Conservation (phyloP, 2,797 vertebrate genomes). For the Spinibarbus caldwelli region DNA sequence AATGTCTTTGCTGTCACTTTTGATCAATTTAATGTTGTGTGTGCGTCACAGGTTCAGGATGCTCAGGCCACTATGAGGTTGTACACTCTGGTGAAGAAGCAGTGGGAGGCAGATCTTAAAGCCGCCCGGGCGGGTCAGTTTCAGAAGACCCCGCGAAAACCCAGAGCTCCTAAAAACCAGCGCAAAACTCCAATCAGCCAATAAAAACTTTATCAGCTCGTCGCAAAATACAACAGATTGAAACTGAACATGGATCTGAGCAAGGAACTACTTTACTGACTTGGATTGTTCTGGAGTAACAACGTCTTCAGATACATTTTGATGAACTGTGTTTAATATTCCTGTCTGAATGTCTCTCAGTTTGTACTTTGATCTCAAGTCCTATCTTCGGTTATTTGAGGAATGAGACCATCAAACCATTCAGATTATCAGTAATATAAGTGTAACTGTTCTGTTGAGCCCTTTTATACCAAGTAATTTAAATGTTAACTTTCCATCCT, state of each 20-base stretch:
- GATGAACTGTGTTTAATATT: not conserved
- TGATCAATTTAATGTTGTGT: not conserved
- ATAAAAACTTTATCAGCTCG: not conserved
- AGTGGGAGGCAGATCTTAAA: slow-evolving; percentile 86
- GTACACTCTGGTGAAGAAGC: slow-evolving; percentile 86
- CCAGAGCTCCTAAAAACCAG: slow-evolving; percentile 13
- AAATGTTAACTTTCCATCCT: not conserved
- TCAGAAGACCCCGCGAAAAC: slow-evolving; percentile 27
- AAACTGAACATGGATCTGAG: not conserved
- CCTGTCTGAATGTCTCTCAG: not conserved
- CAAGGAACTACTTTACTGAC: not conserved
- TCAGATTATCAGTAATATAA: no score
- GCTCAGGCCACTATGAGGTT: slow-evolving; percentile 95
- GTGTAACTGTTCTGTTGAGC: not conserved
- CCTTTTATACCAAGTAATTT: not conserved
- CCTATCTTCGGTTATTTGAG: not conserved
- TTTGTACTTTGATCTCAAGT: not conserved
- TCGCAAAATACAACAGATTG: not conserved
- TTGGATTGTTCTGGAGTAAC: not conserved
- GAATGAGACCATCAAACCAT: not conserved
- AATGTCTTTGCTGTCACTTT: not conserved
- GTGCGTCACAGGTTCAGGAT: slow-evolving; percentile 86
- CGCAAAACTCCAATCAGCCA: not conserved
- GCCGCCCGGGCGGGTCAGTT: slow-evolving; percentile 52
- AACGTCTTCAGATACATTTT: not conserved